A percentile compares a stretch with the other conserved stretches of the same genome.
Evolutionary conservation across 53 echinoderm and acorn worm genomes (phyloP).

Genomic region (Echinarachnius parma): DNA sequence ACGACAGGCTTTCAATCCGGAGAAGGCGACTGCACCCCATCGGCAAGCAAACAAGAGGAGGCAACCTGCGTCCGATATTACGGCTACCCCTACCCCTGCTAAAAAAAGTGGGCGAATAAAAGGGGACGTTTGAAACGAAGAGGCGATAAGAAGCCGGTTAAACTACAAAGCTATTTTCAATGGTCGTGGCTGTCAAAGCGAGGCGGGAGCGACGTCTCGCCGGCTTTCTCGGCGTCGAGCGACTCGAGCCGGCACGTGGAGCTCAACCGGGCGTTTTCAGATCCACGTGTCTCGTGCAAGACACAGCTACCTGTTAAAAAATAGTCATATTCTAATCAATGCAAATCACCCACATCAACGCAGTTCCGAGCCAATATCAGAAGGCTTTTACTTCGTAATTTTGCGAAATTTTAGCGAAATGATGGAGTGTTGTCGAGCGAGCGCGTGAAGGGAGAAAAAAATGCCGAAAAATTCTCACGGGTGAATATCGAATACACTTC

Average conservation of each 20-base stretch:
- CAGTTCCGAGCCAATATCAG: conserved; percentile 37
- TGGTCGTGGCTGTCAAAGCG: conserved; percentile 37
- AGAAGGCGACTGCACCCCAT: conserved; percentile 8
- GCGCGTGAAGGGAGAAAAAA: conserved; percentile 40
- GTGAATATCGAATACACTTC: conserved; percentile 14
- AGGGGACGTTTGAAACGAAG: conserved; percentile 27
- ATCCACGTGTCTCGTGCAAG: conserved; percentile 31
- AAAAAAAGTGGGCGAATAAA: conserved; percentile 1
- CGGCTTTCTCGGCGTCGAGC: conserved; percentile 45
- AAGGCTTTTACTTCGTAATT: conserved; percentile 33
- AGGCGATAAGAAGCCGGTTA: conserved; percentile 48
- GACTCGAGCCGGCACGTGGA: conserved; percentile 38
- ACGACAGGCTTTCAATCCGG: conserved; percentile 13
- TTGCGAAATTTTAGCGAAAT: conserved; percentile 10
- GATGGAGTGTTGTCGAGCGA: conserved; percentile 39
- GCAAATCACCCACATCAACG: conserved; percentile 37
- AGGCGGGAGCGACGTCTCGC: conserved; percentile 34
- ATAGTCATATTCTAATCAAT: conserved; percentile 46
- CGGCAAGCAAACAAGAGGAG: conserved; percentile 24
- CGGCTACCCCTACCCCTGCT: conserved; percentile 2
- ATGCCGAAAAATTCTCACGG: conserved; percentile 56
- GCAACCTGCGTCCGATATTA: conserved; percentile 7
- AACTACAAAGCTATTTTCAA: conserved; percentile 52
- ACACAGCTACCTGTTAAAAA: conserved; percentile 47
- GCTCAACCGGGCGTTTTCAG: conserved; percentile 10